These are phyloP conservation scores for Glaucopsyche alexis DNA, from an alignment of 2,888 invertebrate species.

Conservation along the genomic window DNA sequence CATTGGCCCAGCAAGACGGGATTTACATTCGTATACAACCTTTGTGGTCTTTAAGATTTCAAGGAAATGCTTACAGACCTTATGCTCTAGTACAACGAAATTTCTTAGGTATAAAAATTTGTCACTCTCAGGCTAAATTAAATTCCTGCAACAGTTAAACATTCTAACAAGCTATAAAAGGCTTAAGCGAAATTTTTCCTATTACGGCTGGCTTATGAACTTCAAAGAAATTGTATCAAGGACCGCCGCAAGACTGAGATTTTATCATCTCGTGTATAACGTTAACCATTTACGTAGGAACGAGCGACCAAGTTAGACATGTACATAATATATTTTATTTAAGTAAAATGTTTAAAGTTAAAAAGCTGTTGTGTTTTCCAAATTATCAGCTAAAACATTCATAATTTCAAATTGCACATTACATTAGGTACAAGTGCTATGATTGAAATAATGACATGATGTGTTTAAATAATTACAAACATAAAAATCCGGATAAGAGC, in stretches of 20 bases:
- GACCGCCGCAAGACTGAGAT: slow-evolving; percentile 12
- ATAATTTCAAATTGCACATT: no score
- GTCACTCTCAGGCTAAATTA: no score
- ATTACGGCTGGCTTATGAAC: slow-evolving; percentile 9
- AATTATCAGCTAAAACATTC: no score
- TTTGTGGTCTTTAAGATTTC: neutral
- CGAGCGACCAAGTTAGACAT: neutral
- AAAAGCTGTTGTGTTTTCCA: no score
- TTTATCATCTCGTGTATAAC: slow-evolving; percentile 16
- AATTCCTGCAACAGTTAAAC: neutral
- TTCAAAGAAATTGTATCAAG: slow-evolving; percentile 16
- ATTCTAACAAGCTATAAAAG: slow-evolving; percentile 5
- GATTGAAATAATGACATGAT: neutral
- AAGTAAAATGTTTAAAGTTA: no score
- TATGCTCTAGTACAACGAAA: neutral
- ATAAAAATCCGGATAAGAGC: no score
- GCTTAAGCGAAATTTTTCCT: neutral
- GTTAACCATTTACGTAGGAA: neutral
- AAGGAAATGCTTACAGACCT: no score
- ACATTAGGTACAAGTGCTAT: no score
- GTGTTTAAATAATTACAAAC: no score
- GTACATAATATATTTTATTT: neutral
- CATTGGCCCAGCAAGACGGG: neutral
- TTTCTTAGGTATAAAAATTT: neutral
- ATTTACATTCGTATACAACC: neutral